These are phyloP conservation scores for Fregetta grallaria DNA, from an alignment of 2,113 vertebrate genomes.

Conservation along the genomic window DNA sequence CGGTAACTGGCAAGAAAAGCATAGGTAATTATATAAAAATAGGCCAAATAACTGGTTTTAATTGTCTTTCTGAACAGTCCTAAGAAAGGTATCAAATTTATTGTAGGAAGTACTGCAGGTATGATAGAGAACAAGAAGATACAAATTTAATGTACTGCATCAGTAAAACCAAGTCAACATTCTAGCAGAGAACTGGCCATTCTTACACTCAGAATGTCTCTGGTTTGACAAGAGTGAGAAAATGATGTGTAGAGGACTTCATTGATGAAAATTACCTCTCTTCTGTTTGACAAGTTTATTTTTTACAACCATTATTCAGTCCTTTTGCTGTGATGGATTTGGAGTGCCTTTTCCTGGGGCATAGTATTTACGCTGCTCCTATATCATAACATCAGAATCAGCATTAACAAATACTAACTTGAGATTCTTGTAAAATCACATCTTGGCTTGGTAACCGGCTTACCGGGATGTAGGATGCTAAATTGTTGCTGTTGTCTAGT, in stretches of 20 bases:
- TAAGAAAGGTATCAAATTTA: not conserved
- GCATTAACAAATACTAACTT: not conserved
- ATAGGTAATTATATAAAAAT: not conserved
- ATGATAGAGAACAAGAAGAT: not conserved
- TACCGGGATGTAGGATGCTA: not conserved
- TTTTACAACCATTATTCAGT: not conserved
- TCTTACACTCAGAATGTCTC: not conserved
- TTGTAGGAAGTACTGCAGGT: not conserved
- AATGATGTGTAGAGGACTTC: not conserved
- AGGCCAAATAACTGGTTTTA: not conserved
- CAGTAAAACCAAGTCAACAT: not conserved
- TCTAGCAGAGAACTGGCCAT: not conserved
- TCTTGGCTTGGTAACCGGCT: not conserved
- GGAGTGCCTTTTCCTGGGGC: not conserved
- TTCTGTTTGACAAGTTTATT: not conserved
- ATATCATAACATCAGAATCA: not conserved
- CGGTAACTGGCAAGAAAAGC: not conserved
- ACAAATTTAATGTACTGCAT: not conserved
- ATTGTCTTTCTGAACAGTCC: not conserved
- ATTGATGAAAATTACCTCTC: not conserved
- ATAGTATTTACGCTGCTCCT: not conserved
- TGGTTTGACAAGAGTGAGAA: not conserved
- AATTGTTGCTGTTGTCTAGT: not conserved
- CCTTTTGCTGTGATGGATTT: not conserved
- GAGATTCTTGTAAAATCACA: not conserved